Evolutionary conservation across 2,888 invertebrate genomes (phyloP).

Genomic region (Meta bourneti): DNA sequence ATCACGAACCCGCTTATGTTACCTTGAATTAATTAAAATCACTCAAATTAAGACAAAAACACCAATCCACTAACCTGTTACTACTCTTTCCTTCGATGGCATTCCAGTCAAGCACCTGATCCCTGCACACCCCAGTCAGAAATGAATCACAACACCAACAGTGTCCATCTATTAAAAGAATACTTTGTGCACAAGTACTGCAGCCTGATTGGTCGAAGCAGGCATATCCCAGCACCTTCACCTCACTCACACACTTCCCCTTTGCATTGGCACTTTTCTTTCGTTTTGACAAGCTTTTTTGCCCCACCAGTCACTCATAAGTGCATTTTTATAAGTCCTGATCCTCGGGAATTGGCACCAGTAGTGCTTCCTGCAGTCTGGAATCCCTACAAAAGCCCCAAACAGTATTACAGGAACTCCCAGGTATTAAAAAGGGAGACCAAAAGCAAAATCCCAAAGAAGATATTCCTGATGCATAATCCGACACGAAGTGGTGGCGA

Average conservation of each 20-base stretch:
- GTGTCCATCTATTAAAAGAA: slow-evolving; percentile 32
- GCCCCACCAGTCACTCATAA: slow-evolving; percentile 28
- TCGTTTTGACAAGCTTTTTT: background rate
- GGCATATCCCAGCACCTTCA: background rate
- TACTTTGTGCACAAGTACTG: slow-evolving; percentile 20
- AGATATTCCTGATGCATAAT: slow-evolving; percentile 17
- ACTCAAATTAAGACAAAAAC: background rate
- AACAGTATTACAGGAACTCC: slow-evolving; percentile 47
- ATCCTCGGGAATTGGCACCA: slow-evolving; percentile 23
- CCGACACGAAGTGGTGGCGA: background rate
- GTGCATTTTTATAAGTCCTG: slow-evolving; percentile 43
- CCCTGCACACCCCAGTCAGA: background rate
- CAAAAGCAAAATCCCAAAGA: background rate
- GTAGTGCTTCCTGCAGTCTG: slow-evolving; percentile 51
- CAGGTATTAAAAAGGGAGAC: slow-evolving; percentile 37
- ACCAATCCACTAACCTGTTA: background rate
- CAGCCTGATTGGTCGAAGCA: slow-evolving; percentile 46
- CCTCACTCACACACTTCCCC: background rate
- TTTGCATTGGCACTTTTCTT: slow-evolving; percentile 33
- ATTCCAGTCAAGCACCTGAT: background rate
- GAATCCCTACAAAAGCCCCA: slow-evolving; percentile 56
- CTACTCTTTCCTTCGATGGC: background rate
- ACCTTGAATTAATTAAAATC: no score
- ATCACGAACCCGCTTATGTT: no score
- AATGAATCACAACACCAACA: slow-evolving; percentile 17